Evolutionary conservation across 53 echinoderm and acorn worm species (phyloP), one percentile per base, ranked within the genome.

Genomic region (Patiria pectinifera): DNA sequence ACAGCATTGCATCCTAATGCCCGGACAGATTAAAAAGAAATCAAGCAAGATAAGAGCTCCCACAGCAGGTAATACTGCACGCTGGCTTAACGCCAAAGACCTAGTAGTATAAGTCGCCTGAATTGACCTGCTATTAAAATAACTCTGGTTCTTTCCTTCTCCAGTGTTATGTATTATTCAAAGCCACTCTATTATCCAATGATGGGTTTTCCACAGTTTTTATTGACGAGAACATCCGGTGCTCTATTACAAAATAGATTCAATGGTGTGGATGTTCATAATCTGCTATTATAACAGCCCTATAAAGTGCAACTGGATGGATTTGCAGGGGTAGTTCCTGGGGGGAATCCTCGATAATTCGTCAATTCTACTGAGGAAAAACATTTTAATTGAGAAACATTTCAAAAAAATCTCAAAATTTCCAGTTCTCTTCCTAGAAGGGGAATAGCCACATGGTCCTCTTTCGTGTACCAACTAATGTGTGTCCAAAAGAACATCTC

Each of bases 101-200:
- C 24, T 21, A 4, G 24, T 9, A 3, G 24, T 74, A 23, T 66
- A 66, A 66, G 6, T 53, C 8, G 66, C 3, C 66, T 4, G 25
- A 43, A 4, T 43, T 9, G 26, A 43, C 76, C 11, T 43, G 76
- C 26, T 5, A 76, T 76, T 76, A 24, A 76, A 25, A 6, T 22
- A 18, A 0, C 25, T 43, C 76, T 3, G 25, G 23, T 26, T 43
- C 11, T 76, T 43, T 76, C 11, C 26, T 22, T 76, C 76, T 76
- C 11, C 53, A 53, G 53, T 11, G 9, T 43, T 12, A 86, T 72
- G 59, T 58, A 82, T 82, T 58, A 53, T 86, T 72, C 72, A 62
- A 85, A 12, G 69, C 85, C 43, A 26, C n/a, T 18, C 60, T 70
- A 85, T 85, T 85, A 43, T 61, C 16, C 48, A 49, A 86, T 87